Percentiles rank a stretch among this genome's conserved stretches.
phyloP scores from a whole-genome alignment of 2,113 vertebrate genomes.

The Scophthalmus maximus region DNA sequence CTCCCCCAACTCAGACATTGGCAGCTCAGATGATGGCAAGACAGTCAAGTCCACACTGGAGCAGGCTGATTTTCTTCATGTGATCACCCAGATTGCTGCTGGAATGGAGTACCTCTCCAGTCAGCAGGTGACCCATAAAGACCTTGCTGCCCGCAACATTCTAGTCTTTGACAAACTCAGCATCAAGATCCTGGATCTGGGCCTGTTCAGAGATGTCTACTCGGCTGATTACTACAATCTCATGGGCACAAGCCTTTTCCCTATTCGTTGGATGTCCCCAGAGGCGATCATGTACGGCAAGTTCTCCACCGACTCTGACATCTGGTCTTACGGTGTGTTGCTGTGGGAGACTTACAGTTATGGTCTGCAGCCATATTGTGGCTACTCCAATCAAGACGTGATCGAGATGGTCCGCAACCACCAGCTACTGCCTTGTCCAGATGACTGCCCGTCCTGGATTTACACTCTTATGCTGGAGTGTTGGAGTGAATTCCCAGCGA shows the following conservation, averaged over 20 bases:
- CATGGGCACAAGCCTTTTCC: slow-evolving; percentile 88
- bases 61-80: slow-evolving; percentile 92
- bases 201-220: slow-evolving; percentile 95
- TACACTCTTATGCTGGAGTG: slow-evolving; percentile 97
- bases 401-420: slow-evolving; percentile 94
- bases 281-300: slow-evolving; percentile 95
- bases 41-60: slow-evolving; percentile 94
- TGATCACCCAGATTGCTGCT: slow-evolving; percentile 92
- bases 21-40: slow-evolving; percentile 93
- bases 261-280: slow-evolving; percentile 97
- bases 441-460: slow-evolving; percentile 95
- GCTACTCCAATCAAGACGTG: slow-evolving; percentile 97
- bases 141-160: slow-evolving; percentile 94
- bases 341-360: slow-evolving; percentile 98
- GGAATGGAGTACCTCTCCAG: slow-evolving; percentile 97
- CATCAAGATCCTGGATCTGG: slow-evolving; percentile 94
- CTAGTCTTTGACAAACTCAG: slow-evolving; percentile 93
- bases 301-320: slow-evolving; percentile 95
- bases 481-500: slow-evolving; percentile 93
- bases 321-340: slow-evolving; percentile 96
- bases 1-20: slow-evolving; percentile 94
- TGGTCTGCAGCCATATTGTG: slow-evolving; percentile 96
- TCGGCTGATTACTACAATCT: slow-evolving; percentile 96
- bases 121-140: slow-evolving; percentile 94
- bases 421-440: slow-evolving; percentile 92